Base-by-base conservation (phyloP, 1,140 invertebrate genomes). In the Habropoda laboriosa region DNA sequence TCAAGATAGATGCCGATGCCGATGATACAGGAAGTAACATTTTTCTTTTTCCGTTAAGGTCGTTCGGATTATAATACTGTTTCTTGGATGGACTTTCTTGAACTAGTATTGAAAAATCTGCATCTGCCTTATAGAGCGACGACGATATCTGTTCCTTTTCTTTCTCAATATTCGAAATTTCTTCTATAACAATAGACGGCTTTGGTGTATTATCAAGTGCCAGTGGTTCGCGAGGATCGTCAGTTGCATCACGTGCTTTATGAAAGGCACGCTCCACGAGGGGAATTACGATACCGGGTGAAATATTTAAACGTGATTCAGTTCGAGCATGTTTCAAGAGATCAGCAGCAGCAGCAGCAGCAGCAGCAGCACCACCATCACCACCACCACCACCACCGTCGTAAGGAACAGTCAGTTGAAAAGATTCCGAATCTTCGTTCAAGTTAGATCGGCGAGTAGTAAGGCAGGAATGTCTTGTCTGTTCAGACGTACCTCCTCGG, bases 171-270 rank as follows among this genome's bases (percentile, higher is more conserved):
- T 86, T 88, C 10, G 76, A 86, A n/a, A 93, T 81, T 72, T 93
- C 92, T 57, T 93, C 91, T 64, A 92, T 93, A 27, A 91, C 68
- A 3, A 92, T 73, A n/a, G 89, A n/a, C n/a, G n/a, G 82, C 30
- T 81, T 86, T 0, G 81, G 63, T 38, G 53, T 71, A 18, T 57
- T 58, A n/a, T 82, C 60, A 10, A 88, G 57, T 18, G 85, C 83
- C 38, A 90, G 51, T 18, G 86, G 86, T 53, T 91, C 89, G 8
- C 68, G 70, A 21, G 80, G 21, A 21, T 57, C 71, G 21, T 77
- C 53, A 21, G 8, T 32, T 8, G 55, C 35, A 21, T 4, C 5
- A 24, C n/a, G n/a, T n/a, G 13, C 32, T 32, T 13, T 18, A 5
- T 78, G 18, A 3, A 60, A 24, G 3, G 10, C 21, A 12, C 0